phyloP scores from a whole-genome alignment of 2,888 invertebrate genomes.

The Lampropteryx suffumata region DNA sequence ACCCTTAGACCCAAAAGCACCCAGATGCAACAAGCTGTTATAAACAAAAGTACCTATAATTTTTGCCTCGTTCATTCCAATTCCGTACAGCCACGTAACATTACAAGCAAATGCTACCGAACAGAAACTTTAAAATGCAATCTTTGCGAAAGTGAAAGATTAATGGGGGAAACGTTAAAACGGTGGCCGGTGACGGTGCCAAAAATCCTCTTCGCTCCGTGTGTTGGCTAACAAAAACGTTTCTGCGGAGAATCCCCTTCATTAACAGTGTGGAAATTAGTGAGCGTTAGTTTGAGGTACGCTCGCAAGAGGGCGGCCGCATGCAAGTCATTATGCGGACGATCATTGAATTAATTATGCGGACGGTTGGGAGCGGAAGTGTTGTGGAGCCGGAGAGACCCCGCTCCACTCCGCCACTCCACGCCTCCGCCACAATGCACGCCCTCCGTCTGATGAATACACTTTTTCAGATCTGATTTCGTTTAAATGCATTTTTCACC shows the following conservation, averaged over 20 bases:
- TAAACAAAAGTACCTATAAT: conserved; percentile 44
- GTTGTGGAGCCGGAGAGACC: conserved; percentile 39
- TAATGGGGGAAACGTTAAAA: conserved; percentile 72
- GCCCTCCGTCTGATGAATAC: conserved; percentile 34
- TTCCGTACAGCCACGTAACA: conserved; percentile 48
- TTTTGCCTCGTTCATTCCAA: conserved; percentile 51
- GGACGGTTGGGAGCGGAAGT: conserved; percentile 61
- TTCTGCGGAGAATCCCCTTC: conserved; percentile 64
- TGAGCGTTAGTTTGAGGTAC: conserved; percentile 66
- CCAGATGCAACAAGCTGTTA: conserved; percentile 18
- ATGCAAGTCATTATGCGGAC: conserved; percentile 80
- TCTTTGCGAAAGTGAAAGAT: conserved; percentile 70
- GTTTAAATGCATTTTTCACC: conserved; percentile 31
- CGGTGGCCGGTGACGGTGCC: conserved; percentile 65
- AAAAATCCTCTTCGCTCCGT: conserved; percentile 61
- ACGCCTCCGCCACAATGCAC: conserved; percentile 37
- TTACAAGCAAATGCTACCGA: conserved; percentile 68
- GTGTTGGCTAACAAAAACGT: conserved; percentile 67
- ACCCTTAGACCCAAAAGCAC: conserved; percentile 9
- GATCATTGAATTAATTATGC: conserved; percentile 80
- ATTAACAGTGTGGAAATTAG: conserved; percentile 73
- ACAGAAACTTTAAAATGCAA: conserved; percentile 76
- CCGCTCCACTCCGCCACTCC: conserved; percentile 31
- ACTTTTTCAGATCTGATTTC: conserved; percentile 34
- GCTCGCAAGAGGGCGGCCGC: conserved; percentile 60